Evolutionary conservation across 2,888 invertebrate genomes (phyloP), one percentile per base, ranked within the genome.

Genomic region (Netelia melanura): DNA sequence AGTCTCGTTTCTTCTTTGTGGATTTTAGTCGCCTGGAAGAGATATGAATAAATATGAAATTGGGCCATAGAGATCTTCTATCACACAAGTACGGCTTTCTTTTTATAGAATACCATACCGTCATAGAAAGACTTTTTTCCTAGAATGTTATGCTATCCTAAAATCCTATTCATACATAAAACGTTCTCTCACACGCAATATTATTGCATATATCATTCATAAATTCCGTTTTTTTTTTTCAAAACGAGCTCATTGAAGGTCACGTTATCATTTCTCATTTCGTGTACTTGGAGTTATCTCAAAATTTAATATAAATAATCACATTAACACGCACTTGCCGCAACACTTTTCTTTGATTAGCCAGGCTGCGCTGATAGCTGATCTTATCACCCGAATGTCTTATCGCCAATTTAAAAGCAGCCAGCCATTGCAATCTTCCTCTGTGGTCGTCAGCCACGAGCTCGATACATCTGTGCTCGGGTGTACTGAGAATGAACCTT

Each of bases 391-490:
- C 96, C 0, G 97, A 96, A 89, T 97, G 96, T 25, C 96, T 95
- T 11, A 97, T 96, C 2, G 97, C 97, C 85, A 96, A 95, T 79
- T 97, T 96, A 6, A 97, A 91, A 0, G 97, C 96, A n/a, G 97
- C 96, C 85, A 97, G 94, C 97, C 97, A 97, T 93, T 97, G 97
- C 44, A 97, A 94, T 70, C 97, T 95, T 88, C 96, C 96, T 94
- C 96, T 96, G 90, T 97, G 97, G 92, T 97, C 97, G 86, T 96
- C 95, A 25, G 97, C 96, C 11, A 96, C 97, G 52, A 97, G 94
- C 90, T 97, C 97, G 89, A 96, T 92, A 68, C 90, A 96, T n/a
- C 96, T 96, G 84, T 97, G 95, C 87, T 97, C 97, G 0, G 96
- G 95, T 0, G 97, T 96, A 88, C 96, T 95, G 6, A 97, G 93